Conservation (phyloP, 2,113 vertebrate species). For the Miniopterus natalensis region DNA sequence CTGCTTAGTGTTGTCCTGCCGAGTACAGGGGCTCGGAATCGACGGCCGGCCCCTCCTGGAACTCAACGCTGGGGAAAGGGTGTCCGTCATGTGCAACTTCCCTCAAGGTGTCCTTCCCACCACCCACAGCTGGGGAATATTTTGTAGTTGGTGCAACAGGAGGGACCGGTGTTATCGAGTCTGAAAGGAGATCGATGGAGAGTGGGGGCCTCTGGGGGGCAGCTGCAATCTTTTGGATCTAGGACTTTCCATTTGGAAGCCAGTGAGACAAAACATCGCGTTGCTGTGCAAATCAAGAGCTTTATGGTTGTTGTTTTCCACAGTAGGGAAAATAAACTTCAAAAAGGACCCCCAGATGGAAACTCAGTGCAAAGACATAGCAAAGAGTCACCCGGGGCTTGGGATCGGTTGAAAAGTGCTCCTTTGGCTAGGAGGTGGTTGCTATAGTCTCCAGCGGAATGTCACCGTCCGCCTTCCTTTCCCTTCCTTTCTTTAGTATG, state of each 20-base stretch:
- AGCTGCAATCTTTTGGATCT: neutral
- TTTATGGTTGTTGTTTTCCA: neutral
- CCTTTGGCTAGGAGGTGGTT: slow-evolving; percentile 43
- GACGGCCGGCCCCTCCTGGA: neutral
- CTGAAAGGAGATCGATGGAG: neutral
- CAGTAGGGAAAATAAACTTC: neutral
- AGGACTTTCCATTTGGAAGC: neutral
- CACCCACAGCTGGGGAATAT: fast-evolving
- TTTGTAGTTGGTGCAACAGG: fast-evolving
- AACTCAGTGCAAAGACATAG: neutral
- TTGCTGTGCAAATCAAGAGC: neutral
- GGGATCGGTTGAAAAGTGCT: too few species aligned
- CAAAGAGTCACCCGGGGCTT: too few species aligned
- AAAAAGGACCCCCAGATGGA: neutral
- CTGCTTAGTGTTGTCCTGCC: neutral
- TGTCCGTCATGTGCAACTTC: neutral
- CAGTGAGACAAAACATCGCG: neutral
- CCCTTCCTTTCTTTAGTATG: slow-evolving; percentile 88
- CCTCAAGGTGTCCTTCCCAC: neutral
- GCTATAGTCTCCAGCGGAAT: slow-evolving; percentile 79
- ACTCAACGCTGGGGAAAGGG: neutral
- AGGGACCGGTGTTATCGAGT: neutral
- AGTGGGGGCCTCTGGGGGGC: neutral
- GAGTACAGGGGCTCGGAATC: neutral
- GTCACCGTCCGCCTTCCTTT: neutral